phyloP scores from a whole-genome alignment of 2,888 invertebrate genomes.

The Dermolepida albohirtum region DNA sequence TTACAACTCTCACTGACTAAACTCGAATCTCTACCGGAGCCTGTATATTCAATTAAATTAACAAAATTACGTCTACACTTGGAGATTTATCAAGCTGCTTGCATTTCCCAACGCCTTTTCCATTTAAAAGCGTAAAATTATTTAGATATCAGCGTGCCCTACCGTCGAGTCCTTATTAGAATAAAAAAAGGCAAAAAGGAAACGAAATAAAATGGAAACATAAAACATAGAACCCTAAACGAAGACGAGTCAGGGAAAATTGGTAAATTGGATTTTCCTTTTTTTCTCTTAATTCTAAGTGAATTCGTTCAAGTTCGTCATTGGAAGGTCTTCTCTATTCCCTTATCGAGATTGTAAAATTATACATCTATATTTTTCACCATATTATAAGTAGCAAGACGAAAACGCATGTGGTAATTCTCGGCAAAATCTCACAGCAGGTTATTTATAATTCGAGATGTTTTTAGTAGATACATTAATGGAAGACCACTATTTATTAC shows the following conservation, averaged over 20 bases:
- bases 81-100: constrained; percentile 16
- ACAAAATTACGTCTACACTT: constrained; percentile 13
- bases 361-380: not conserved
- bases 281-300: constrained; percentile 8
- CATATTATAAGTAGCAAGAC: not conserved
- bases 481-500: too few species aligned
- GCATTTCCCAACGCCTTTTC: constrained; percentile 5
- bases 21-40: not conserved
- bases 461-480: too few species aligned
- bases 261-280: constrained; percentile 19
- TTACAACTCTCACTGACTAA: not conserved
- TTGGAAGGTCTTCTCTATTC: constrained; percentile 25
- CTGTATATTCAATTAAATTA: constrained; percentile 19
- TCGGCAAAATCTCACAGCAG: too few species aligned
- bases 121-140: too few species aligned
- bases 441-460: too few species aligned
- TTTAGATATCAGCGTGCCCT: too few species aligned
- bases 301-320: constrained; percentile 19
- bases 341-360: constrained; percentile 1
- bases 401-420: too few species aligned
- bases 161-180: too few species aligned
- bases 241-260: constrained; percentile 9
- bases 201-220: too few species aligned
- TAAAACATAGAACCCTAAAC: too few species aligned
- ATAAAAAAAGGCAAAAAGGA: too few species aligned